A percentile compares a stretch with the other conserved stretches of the same genome.
Evolutionary conservation across 2,113 vertebrate species (phyloP).

Genomic region (human): GRCh38 chr11:73394501-73395000

Average conservation of each 20-base stretch:
- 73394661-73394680: conserved; percentile 74
- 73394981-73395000: not conserved
- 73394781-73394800: too few species aligned
- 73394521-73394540: conserved; percentile 95
- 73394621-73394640: conserved; percentile 35
- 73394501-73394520: conserved; percentile 87
- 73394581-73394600: conserved; percentile 95
- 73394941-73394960: not conserved
- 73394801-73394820: not conserved
- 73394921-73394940: too few species aligned
- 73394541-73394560: conserved; percentile 87
- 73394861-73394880: not conserved
- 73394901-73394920: not conserved
- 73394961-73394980: not conserved
- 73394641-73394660: conserved; percentile 30
- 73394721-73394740: conserved; percentile 94
- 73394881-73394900: not conserved
- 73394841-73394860: not conserved
- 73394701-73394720: conserved; percentile 89
- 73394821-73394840: not conserved
- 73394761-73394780: not conserved
- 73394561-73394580: conserved; percentile 90
- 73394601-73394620: conserved; percentile 83
- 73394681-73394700: conserved; percentile 78
- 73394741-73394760: not conserved